phyloP scores from a whole-genome alignment of 2,888 invertebrate species.

The Oeneis ivallda region DNA sequence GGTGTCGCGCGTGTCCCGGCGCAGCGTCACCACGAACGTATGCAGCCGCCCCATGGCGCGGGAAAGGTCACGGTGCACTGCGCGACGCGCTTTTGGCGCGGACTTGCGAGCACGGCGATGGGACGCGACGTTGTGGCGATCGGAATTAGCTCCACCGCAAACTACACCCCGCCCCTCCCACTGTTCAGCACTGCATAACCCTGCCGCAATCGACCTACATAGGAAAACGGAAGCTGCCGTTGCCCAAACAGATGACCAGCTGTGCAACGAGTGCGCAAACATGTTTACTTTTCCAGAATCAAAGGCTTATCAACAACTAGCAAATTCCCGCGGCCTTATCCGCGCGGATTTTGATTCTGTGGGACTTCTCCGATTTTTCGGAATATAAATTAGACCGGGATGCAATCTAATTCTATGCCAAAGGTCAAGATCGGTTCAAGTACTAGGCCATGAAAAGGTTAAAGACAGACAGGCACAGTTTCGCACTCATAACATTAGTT shows the following conservation, averaged over 20 bases:
- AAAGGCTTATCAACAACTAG: not conserved
- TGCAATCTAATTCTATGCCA: too few species aligned
- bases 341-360: too few species aligned
- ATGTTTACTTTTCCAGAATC: slow-evolving; percentile 9
- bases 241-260: slow-evolving; percentile 47
- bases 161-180: slow-evolving; percentile 60
- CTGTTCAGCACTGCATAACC: slow-evolving; percentile 57
- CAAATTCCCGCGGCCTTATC: too few species aligned
- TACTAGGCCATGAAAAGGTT: too few species aligned
- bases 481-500: too few species aligned
- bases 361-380: too few species aligned
- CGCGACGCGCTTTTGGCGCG: slow-evolving; percentile 58
- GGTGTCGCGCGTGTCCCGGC: slow-evolving; percentile 85
- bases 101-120: slow-evolving; percentile 66
- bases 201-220: slow-evolving; percentile 74
- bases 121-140: slow-evolving; percentile 72
- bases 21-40: slow-evolving; percentile 88
- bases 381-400: too few species aligned
- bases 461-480: too few species aligned
- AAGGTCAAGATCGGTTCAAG: too few species aligned
- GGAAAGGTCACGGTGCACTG: slow-evolving; percentile 52
- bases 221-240: slow-evolving; percentile 65
- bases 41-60: slow-evolving; percentile 86
- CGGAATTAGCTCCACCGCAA: slow-evolving; percentile 69
- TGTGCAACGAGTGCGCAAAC: slow-evolving; percentile 35